Conservation (phyloP, 2,888 invertebrate genomes). For the Myathropa florea region DNA sequence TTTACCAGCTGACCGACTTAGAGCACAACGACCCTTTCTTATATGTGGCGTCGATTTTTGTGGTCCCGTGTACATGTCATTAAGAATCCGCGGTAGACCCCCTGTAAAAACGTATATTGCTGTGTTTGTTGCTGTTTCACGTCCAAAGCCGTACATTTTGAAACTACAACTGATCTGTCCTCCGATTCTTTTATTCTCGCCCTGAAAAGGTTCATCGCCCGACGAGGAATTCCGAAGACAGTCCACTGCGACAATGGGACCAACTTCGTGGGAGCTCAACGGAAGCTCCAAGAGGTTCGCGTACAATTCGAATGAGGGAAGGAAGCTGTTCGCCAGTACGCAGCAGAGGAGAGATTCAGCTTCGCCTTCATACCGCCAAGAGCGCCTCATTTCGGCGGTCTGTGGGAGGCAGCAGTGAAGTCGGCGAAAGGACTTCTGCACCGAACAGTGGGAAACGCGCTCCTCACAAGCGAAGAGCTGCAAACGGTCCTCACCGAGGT, state of each 20-base stretch:
- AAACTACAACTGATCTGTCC: too few species aligned
- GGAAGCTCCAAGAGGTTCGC: background rate
- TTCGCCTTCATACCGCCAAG: background rate
- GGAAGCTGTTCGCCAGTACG: background rate
- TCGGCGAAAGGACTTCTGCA: background rate
- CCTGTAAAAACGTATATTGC: background rate
- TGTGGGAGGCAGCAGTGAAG: constrained; percentile 3
- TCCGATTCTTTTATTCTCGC: background rate
- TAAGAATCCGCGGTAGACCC: background rate
- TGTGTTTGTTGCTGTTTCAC: too few species aligned
- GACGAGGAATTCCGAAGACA: constrained; percentile 14
- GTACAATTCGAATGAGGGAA: background rate
- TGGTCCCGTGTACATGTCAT: background rate
- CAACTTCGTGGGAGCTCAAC: constrained; percentile 19
- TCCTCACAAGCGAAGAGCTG: too few species aligned
- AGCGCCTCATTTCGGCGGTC: constrained; percentile 10
- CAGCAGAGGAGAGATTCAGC: background rate
- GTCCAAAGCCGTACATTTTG: background rate
- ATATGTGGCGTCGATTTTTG: too few species aligned
- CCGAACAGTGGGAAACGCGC: background rate
- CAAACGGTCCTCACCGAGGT: too few species aligned
- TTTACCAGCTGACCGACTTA: too few species aligned
- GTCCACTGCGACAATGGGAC: constrained; percentile 35
- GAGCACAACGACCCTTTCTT: too few species aligned
- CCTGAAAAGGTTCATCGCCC: constrained; percentile 1